Evolutionary conservation across 2,888 invertebrate genomes (phyloP).

Genomic region (Drosophila diplacantha): DNA sequence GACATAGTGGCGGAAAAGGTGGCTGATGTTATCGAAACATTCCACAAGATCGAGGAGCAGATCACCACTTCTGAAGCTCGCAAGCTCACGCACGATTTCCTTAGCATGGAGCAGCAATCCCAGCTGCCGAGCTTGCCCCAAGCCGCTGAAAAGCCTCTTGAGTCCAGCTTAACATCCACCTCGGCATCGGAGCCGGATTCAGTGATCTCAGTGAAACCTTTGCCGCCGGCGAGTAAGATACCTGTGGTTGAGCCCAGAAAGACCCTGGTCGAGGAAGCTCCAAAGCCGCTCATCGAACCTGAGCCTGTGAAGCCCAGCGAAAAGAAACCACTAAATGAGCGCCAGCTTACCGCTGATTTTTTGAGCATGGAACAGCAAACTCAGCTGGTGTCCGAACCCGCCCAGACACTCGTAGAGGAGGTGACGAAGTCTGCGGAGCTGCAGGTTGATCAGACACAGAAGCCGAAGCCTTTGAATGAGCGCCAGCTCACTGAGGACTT

Average conservation of each 20-base stretch:
- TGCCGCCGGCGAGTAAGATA: slow-evolving; percentile 45
- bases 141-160: slow-evolving; percentile 35
- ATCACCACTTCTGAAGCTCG: slow-evolving; percentile 51
- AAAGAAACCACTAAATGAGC: slow-evolving; percentile 44
- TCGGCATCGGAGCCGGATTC: slow-evolving; percentile 56
- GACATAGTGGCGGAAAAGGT: slow-evolving; percentile 57
- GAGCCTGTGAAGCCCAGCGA: slow-evolving; percentile 15
- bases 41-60: slow-evolving; percentile 58
- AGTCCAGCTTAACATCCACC: slow-evolving; percentile 53
- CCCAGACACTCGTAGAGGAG: slow-evolving; percentile 35
- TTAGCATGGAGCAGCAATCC: slow-evolving; percentile 66
- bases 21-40: slow-evolving; percentile 52
- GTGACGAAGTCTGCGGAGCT: slow-evolving; percentile 21
- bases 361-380: slow-evolving; percentile 61
- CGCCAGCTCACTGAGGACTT: slow-evolving; percentile 53
- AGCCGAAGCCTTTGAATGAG: slow-evolving; percentile 22
- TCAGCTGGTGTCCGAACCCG: slow-evolving; percentile 43
- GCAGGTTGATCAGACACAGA: slow-evolving; percentile 2
- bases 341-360: slow-evolving; percentile 60
- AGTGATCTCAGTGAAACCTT: slow-evolving; percentile 40
- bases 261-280: slow-evolving; percentile 34
- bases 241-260: slow-evolving; percentile 54
- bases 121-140: slow-evolving; percentile 53
- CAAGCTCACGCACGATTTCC: slow-evolving; percentile 67
- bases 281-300: slow-evolving; percentile 16